Conservation (phyloP, 53 echinoderm and acorn worm genomes). For the Antedon mediterranea region DNA sequence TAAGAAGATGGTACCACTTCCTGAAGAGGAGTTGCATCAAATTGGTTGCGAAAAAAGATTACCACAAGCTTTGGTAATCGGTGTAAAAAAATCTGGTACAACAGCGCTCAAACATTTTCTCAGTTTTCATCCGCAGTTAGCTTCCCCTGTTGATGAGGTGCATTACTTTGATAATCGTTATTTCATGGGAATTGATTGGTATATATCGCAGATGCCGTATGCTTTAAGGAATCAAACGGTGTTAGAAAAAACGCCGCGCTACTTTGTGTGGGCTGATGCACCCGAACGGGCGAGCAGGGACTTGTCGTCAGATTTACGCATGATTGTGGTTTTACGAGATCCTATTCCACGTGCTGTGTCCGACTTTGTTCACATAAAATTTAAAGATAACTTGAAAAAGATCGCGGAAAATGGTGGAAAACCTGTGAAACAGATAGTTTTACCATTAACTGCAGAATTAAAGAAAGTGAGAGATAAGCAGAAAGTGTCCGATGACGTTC, state of each 20-base stretch:
- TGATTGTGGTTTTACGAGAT: constrained; percentile 23
- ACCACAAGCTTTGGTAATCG: constrained; percentile 15
- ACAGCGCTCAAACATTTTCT: neutral
- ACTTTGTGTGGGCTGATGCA: constrained; percentile 25
- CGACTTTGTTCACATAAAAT: constrained; percentile 25
- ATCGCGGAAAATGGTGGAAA: neutral
- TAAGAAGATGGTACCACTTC: neutral
- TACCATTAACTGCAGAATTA: constrained; percentile 12
- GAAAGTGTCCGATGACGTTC: constrained; percentile 5
- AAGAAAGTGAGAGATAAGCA: neutral
- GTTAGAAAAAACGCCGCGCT: constrained; percentile 38
- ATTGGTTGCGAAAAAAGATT: constrained; percentile 6
- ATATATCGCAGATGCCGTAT: constrained; percentile 27
- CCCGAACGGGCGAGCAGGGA: constrained; percentile 7
- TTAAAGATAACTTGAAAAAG: neutral
- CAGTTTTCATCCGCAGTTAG: neutral
- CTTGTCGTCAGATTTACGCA: constrained; percentile 6
- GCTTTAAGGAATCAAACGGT: constrained; percentile 21
- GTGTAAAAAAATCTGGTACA: neutral
- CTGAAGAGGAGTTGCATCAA: neutral
- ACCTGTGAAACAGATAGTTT: neutral
- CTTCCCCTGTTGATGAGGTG: neutral
- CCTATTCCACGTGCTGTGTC: constrained; percentile 22
- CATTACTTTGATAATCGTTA: neutral
- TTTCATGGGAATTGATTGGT: constrained; percentile 34